Conservation (phyloP, 2,888 invertebrate species). For the Patella caerulea region DNA sequence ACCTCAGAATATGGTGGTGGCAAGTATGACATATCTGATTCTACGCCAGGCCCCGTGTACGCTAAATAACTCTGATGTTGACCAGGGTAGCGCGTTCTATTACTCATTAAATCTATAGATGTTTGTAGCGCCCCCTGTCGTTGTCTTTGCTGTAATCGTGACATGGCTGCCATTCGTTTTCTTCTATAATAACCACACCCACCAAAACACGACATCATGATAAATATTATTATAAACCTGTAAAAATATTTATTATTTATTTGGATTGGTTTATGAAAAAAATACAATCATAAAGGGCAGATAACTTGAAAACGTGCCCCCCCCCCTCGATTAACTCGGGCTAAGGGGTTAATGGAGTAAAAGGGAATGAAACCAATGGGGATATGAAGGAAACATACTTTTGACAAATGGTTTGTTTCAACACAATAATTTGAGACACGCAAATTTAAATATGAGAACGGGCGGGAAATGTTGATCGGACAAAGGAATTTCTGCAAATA, state of each 20-base stretch:
- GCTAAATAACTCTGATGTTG: constrained; percentile 28
- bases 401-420: too few relatives aligned
- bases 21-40: constrained; percentile 10
- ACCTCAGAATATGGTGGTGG: constrained; percentile 29
- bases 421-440: too few relatives aligned
- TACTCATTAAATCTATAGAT: constrained; percentile 15
- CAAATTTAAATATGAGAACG: too few relatives aligned
- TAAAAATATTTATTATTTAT: neutral
- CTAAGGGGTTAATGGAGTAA: too few relatives aligned
- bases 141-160: constrained; percentile 28
- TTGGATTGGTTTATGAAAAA: too few relatives aligned
- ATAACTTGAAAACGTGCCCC: too few relatives aligned
- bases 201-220: constrained; percentile 67
- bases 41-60: constrained; percentile 33
- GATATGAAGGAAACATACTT: too few relatives aligned
- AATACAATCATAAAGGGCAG: too few relatives aligned
- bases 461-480: too few relatives aligned
- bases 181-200: constrained; percentile 68
- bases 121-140: constrained; percentile 20
- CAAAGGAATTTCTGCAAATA: too few relatives aligned
- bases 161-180: constrained; percentile 45
- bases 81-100: constrained; percentile 22
- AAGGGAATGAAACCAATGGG: too few relatives aligned
- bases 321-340: too few relatives aligned
- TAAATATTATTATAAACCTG: constrained; percentile 63